Evolutionary conservation across 2,113 vertebrate genomes (phyloP), one percentile per base, ranked within the genome.

Genomic region (Tautogolabrus adspersus): DNA sequence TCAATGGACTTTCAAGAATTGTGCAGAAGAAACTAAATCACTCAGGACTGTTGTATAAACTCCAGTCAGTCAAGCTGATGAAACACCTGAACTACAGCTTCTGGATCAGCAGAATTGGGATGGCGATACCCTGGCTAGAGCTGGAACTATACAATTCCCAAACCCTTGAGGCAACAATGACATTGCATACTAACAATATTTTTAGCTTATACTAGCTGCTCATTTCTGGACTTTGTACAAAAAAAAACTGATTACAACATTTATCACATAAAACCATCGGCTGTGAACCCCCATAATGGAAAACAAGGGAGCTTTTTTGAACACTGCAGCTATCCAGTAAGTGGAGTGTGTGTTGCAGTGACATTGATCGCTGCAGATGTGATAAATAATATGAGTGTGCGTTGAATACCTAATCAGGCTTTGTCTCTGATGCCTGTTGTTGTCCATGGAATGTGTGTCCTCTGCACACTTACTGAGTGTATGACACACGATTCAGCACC

Each of bases 391-490:
- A 63, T 34, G 42, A 18, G 37, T 47, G 76, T 83, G 72, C 10
- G 19, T 15, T 30, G 84, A 89, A 88, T 87, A 59, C 65, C 23
- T 77, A 87, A 83, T 81, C 18, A 61, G 79, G 62, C 67, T 79
- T 78, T 71, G 66, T 87, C 59, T 89, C 64, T 81, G 62, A 62
- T 40, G n/a, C 22, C 38, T 18, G 19, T n/a, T 71, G 51, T 19
- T 55, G 18, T 52, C 18, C n/a, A 4, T 34, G 6, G 30, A 5
- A 21, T 10, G 8, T n/a, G 8, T n/a, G 49, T 52, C 6, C 19
- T n/a, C 8, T n/a, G 49, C 19, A 52, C 11, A 42, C 40, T 40
- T 1, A 40, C 38, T 10, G 9, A 42, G 40, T 10, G 40, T 42
- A 42, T 42, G 9, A 60, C 72, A 79, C 49, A 66, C 46, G 34